A percentile compares a stretch with the other conserved stretches of the same genome.
Conservation (phyloP, 2,888 invertebrate genomes). For the Stomorhina lunata region DNA sequence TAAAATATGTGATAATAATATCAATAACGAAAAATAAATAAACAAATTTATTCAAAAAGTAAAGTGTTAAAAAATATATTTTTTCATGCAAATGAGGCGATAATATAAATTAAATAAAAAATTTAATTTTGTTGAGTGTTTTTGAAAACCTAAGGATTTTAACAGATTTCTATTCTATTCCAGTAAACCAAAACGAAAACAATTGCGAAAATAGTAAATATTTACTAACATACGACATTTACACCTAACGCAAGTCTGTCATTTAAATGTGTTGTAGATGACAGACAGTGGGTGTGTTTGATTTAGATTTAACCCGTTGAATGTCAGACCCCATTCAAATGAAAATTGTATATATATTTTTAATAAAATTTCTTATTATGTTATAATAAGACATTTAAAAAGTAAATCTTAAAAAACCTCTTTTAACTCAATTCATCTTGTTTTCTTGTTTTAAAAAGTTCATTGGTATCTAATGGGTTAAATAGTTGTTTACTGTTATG, state of each 20-base stretch:
- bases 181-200: background rate
- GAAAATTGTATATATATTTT: too few species aligned
- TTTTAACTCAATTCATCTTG: too few species aligned
- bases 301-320: too few species aligned
- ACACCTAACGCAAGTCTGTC: background rate
- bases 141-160: background rate
- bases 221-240: background rate
- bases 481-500: background rate
- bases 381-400: too few species aligned
- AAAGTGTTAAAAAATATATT: background rate
- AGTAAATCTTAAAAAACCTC: too few species aligned
- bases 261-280: too few species aligned
- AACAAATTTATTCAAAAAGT: background rate
- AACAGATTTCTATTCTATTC: background rate
- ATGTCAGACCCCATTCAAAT: too few species aligned
- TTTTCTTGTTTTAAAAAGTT: too few species aligned
- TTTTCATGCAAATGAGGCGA: background rate
- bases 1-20: background rate
- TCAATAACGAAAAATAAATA: background rate
- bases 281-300: too few species aligned
- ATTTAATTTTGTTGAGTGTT: background rate
- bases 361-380: too few species aligned
- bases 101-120: background rate
- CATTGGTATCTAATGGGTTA: too few species aligned
- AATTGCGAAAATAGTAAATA: conserved; percentile 17